phyloP scores from a whole-genome alignment of 2,113 vertebrate genomes.

The Australoheros scitulus region DNA sequence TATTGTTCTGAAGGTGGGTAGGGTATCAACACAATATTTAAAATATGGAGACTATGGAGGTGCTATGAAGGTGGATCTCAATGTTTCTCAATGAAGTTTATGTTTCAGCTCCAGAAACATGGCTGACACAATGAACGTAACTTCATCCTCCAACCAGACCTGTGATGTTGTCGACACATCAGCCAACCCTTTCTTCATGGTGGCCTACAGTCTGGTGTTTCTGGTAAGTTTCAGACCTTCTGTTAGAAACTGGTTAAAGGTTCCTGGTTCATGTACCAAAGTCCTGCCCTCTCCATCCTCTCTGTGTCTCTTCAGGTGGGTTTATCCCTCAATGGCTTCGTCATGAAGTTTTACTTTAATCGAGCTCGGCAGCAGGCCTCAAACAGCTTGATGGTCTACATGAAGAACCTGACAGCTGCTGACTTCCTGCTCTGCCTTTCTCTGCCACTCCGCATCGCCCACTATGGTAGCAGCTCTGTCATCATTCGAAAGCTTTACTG shows the following conservation, averaged over 20 bases:
- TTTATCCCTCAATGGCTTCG: background rate
- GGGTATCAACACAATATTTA: too few relatives aligned
- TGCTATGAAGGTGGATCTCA: too few relatives aligned
- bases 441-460: background rate
- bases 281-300: rapidly evolving
- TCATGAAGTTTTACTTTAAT: background rate
- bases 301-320: background rate
- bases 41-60: too few relatives aligned
- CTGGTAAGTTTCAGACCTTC: background rate
- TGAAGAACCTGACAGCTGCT: slow-evolving; percentile 9
- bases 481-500: background rate
- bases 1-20: too few relatives aligned
- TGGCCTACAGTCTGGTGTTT: background rate
- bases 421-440: background rate
- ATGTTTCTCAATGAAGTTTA: background rate
- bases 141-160: background rate
- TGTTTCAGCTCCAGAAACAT: background rate
- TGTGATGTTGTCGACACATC: background rate
- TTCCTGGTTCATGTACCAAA: rapidly evolving
- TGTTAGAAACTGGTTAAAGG: background rate
- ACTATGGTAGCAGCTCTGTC: background rate
- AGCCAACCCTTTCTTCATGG: background rate
- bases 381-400: background rate
- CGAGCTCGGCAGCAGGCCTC: rapidly evolving
- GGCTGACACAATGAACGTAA: background rate